Percentiles rank a stretch among this genome's conserved stretches.
Evolutionary conservation across 2,888 invertebrate genomes (phyloP).

Genomic region (Acrocyrtus sp.): DNA sequence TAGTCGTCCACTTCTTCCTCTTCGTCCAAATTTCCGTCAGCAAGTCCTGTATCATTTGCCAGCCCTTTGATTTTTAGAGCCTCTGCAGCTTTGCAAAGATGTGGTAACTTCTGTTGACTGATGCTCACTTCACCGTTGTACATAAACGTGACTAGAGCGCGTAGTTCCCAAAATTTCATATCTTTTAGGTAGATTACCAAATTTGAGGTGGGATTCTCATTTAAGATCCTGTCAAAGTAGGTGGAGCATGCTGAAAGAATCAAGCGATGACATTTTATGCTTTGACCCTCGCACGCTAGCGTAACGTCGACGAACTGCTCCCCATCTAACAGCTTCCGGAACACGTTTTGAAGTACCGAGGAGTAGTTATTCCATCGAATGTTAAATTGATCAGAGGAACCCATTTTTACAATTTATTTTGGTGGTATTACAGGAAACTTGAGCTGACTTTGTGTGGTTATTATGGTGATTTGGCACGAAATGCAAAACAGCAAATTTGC

Average conservation of each 20-base stretch:
- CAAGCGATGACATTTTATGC: constrained; percentile 79
- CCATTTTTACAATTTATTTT: constrained; percentile 31
- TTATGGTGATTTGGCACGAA: too few species aligned
- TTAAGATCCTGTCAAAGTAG: constrained; percentile 81
- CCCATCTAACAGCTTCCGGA: constrained; percentile 78
- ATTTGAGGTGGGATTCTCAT: constrained; percentile 72
- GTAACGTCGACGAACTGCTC: constrained; percentile 91
- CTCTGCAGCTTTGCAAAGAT: constrained; percentile 84
- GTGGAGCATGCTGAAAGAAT: constrained; percentile 87
- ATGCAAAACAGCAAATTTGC: too few species aligned
- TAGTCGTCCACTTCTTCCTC: constrained; percentile 54
- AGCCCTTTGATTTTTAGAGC: constrained; percentile 83
- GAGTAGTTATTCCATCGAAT: constrained; percentile 87
- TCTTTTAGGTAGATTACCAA: constrained; percentile 87
- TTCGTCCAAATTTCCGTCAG: constrained; percentile 47
- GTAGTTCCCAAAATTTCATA: constrained; percentile 84
- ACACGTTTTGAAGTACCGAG: constrained; percentile 80
- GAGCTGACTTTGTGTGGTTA: too few species aligned
- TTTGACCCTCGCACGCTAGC: constrained; percentile 85
- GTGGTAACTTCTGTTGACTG: constrained; percentile 83
- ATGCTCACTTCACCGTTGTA: constrained; percentile 91
- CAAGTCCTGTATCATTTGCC: constrained; percentile 63
- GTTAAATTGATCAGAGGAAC: constrained; percentile 60
- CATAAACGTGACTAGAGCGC: constrained; percentile 89
- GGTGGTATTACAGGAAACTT: too few species aligned